These are phyloP conservation scores for Drosophila hydei DNA, from an alignment of 1,140 invertebrate genomes.

Conservation along the genomic window DNA sequence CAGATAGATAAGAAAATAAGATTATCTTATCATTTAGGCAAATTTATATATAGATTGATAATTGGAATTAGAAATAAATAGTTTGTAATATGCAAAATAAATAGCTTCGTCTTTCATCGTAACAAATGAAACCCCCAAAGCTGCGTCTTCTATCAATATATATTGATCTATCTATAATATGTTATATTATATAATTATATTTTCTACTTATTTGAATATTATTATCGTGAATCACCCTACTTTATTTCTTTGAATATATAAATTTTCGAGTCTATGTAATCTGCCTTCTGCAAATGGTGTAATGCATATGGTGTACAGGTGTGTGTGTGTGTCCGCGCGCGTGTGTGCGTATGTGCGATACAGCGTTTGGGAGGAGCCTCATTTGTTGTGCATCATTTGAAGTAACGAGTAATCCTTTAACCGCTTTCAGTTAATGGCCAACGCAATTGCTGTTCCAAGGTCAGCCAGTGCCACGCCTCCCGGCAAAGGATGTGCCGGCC, in stretches of 20 bases:
- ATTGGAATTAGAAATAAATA: too few relatives aligned
- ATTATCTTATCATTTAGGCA: too few relatives aligned
- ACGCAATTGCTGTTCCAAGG: constrained; percentile 28
- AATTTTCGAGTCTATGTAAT: constrained; percentile 8
- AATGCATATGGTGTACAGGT: constrained; percentile 1
- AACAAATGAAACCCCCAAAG: too few relatives aligned
- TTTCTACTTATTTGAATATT: too few relatives aligned
- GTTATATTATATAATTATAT: too few relatives aligned
- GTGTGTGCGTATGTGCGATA: constrained; percentile 2
- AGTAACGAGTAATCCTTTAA: constrained; percentile 41
- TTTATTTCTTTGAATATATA: constrained; percentile 9
- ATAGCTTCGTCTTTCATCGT: too few relatives aligned
- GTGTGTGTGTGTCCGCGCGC: constrained; percentile 1
- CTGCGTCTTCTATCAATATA: too few relatives aligned
- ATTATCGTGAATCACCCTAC: constrained; percentile 14
- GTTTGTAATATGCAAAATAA: too few relatives aligned
- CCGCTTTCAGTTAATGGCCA: constrained; percentile 51
- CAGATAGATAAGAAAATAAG: too few relatives aligned
- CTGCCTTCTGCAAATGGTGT: background rate
- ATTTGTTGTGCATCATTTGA: constrained; percentile 24
- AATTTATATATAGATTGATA: too few relatives aligned
- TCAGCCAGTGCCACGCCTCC: background rate
- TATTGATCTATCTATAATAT: too few relatives aligned
- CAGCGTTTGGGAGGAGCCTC: constrained; percentile 35
- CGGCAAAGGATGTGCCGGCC: constrained; percentile 11